phyloP scores from a whole-genome alignment of 2,113 vertebrate genomes.

The Rhagologus leucostigma region DNA sequence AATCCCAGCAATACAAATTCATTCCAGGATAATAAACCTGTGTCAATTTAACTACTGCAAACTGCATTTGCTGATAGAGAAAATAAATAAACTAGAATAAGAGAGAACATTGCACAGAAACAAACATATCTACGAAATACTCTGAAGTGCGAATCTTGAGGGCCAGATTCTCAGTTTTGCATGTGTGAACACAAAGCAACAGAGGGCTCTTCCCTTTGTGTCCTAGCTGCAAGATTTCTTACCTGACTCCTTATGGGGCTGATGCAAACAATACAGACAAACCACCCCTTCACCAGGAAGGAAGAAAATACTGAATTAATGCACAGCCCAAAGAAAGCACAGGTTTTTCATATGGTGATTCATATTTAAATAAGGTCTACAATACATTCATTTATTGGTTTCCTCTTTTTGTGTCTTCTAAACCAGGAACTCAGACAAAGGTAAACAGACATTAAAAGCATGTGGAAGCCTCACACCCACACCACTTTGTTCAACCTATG shows the following conservation, averaged over 20 bases:
- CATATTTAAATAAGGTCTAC: not conserved
- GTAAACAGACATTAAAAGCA: not conserved
- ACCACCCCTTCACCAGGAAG: not conserved
- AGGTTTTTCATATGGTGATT: not conserved
- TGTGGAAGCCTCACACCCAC: not conserved
- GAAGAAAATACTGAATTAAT: not conserved
- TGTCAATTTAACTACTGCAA: not conserved
- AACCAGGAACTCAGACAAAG: not conserved
- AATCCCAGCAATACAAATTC: not conserved
- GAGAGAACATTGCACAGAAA: not conserved
- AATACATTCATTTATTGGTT: not conserved
- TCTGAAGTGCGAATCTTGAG: not conserved
- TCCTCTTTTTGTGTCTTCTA: not conserved
- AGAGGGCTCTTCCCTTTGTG: not conserved
- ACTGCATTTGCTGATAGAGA: not conserved
- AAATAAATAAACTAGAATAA: not conserved
- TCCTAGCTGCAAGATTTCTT: not conserved
- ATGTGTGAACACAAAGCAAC: not conserved
- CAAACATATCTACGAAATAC: not conserved
- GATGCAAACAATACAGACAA: not conserved
- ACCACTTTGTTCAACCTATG: not conserved
- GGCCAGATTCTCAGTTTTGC: not conserved
- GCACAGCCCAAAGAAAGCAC: not conserved
- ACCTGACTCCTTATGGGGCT: not conserved
- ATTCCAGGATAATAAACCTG: not conserved